phyloP scores from a whole-genome alignment of 2,888 invertebrate genomes.

The Mesorhabditis spiculigera region DNA sequence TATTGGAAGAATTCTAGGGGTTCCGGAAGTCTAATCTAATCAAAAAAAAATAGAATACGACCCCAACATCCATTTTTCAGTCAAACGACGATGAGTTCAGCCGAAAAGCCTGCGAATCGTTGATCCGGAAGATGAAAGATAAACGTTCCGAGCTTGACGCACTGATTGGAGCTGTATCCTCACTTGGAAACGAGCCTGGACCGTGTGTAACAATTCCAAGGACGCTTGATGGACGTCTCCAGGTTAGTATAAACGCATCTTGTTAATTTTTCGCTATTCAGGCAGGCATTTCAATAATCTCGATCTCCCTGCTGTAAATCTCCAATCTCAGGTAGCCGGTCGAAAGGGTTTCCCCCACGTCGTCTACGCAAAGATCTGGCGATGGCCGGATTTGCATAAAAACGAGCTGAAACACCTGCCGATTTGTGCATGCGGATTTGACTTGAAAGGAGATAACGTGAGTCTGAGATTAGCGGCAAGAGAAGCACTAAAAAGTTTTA shows the following conservation, averaged over 20 bases:
- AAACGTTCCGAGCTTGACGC: constrained; percentile 96
- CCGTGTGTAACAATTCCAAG: constrained; percentile 99
- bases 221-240: constrained; percentile 91
- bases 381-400: constrained; percentile 98
- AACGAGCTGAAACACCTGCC: constrained; percentile 91
- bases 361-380: constrained; percentile 96
- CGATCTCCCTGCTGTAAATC: too few relatives aligned
- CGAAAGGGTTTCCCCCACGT: constrained; percentile 99
- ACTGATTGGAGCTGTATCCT: constrained; percentile 94
- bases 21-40: background rate
- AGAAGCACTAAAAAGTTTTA: constrained; percentile 19
- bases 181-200: constrained; percentile 87
- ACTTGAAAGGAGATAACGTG: constrained; percentile 71
- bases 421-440: constrained; percentile 96
- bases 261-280: too few relatives aligned
- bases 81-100: background rate
- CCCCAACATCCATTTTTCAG: background rate
- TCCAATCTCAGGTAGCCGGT: constrained; percentile 80
- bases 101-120: constrained; percentile 49
- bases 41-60: background rate
- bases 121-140: constrained; percentile 66
- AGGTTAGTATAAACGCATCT: too few relatives aligned
- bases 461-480: background rate
- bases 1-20: background rate
- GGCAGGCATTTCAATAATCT: too few relatives aligned